These are phyloP conservation scores for Drosophila novamexicana DNA, from an alignment of 1,140 invertebrate species.

Conservation along the genomic window DNA sequence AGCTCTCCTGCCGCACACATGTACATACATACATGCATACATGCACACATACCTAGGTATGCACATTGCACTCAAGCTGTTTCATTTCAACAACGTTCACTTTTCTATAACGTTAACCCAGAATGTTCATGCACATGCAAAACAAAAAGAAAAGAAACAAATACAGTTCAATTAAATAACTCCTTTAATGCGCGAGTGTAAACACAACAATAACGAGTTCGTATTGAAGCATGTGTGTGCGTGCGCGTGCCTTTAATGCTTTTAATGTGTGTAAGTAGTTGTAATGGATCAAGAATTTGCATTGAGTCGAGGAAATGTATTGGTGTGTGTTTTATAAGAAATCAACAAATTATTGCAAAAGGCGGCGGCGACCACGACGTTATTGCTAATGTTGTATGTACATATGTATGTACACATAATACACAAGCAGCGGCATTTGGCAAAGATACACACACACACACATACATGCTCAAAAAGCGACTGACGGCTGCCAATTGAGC, in stretches of 20 bases:
- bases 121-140: constrained; percentile 1
- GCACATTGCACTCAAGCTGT: constrained; percentile 9
- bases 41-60: background rate
- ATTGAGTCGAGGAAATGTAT: background rate
- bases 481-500: constrained; percentile 72
- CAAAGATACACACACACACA: constrained; percentile 46
- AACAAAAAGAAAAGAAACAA: background rate
- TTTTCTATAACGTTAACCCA: constrained; percentile 6
- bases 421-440: constrained; percentile 39
- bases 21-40: background rate
- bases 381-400: constrained; percentile 1
- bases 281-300: background rate
- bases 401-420: constrained; percentile 29
- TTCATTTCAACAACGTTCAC: background rate
- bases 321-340: background rate
- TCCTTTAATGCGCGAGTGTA: background rate
- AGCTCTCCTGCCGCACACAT: constrained; percentile 4
- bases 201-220: background rate
- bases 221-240: background rate
- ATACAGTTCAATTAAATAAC: constrained; percentile 7
- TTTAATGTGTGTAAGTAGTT: background rate
- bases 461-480: constrained; percentile 30
- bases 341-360: constrained; percentile 25
- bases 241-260: background rate
- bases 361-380: background rate